Conservation (phyloP, 2,888 invertebrate genomes). For the Euphydryas editha region DNA sequence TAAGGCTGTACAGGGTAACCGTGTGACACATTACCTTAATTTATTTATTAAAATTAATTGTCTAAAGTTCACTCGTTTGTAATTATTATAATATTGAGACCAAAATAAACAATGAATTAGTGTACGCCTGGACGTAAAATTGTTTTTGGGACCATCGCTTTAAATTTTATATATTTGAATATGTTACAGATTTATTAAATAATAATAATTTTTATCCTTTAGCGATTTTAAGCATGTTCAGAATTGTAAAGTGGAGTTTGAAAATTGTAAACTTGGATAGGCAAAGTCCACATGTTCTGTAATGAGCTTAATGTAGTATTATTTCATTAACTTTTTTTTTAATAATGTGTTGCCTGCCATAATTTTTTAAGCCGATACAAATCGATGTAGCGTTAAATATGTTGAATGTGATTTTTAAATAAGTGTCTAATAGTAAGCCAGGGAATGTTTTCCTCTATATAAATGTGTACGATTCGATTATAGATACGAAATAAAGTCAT, state of each 20-base stretch:
- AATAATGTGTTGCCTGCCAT: constrained; percentile 67
- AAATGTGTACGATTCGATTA: constrained; percentile 72
- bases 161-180: constrained; percentile 39
- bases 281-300: constrained; percentile 30
- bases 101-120: constrained; percentile 52
- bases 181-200: constrained; percentile 8
- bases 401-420: constrained; percentile 75
- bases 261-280: constrained; percentile 9
- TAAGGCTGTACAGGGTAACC: constrained; percentile 61
- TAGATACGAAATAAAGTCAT: constrained; percentile 76
- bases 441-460: constrained; percentile 68
- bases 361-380: constrained; percentile 59
- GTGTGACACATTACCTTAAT: constrained; percentile 52
- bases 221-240: constrained; percentile 5
- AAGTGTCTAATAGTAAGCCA: constrained; percentile 64
- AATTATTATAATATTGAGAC: constrained; percentile 39
- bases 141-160: constrained; percentile 66
- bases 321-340: constrained; percentile 41
- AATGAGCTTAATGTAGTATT: constrained; percentile 46
- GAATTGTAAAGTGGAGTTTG: constrained; percentile 10
- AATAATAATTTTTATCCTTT: constrained; percentile 21
- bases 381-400: constrained; percentile 59
- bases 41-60: constrained; percentile 25
- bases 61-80: neutral
- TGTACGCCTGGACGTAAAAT: constrained; percentile 17